These are phyloP conservation scores for Himalopsyche phryganea DNA, from an alignment of 1,140 invertebrate species.

Conservation along the genomic window DNA sequence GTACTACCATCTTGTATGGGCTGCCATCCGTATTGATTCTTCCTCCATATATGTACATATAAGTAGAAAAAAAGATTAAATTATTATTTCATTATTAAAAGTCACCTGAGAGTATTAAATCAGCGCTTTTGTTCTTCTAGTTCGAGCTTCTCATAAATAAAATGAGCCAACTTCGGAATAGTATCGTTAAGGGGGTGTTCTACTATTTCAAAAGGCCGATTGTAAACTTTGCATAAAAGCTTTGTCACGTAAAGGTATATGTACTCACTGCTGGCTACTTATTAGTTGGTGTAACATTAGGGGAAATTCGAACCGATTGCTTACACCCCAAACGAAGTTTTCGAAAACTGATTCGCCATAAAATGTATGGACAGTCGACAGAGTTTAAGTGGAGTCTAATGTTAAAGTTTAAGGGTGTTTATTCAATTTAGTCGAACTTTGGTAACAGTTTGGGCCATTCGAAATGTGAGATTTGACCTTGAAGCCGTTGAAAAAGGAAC, in stretches of 20 bases:
- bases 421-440: no score
- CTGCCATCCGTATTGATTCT: constrained; percentile 1
- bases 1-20: background rate
- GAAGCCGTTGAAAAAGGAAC: no score
- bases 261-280: no score
- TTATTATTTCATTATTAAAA: constrained; percentile 17
- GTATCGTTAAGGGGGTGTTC: constrained; percentile 26
- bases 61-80: background rate
- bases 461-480: no score
- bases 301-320: no score
- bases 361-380: no score
- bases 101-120: constrained; percentile 22
- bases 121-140: background rate
- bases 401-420: no score
- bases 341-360: no score
- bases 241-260: constrained; percentile 17
- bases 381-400: no score
- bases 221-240: constrained; percentile 31
- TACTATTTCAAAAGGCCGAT: constrained; percentile 32
- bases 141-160: constrained; percentile 1
- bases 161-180: constrained; percentile 32
- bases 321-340: no score
- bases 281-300: no score
- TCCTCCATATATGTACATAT: background rate
- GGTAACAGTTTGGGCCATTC: no score